phyloP scores from a whole-genome alignment of 2,113 vertebrate genomes.

The Clarias gariepinus region DNA sequence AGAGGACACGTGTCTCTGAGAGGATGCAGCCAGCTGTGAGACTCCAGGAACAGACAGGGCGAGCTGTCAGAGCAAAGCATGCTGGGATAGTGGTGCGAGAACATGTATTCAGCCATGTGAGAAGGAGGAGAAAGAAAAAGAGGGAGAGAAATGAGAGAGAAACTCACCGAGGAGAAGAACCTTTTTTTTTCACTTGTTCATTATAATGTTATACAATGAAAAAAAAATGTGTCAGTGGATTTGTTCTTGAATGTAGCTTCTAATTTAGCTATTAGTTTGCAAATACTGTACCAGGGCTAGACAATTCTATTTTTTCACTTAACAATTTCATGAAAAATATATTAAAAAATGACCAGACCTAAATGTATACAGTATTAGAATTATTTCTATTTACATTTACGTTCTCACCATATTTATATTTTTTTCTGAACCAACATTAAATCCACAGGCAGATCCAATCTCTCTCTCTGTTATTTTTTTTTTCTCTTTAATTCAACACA shows the following conservation, averaged over 20 bases:
- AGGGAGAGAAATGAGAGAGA: neutral
- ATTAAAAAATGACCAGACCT: neutral
- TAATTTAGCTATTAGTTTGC: neutral
- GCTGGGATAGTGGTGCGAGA: constrained; percentile 34
- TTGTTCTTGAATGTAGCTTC: neutral
- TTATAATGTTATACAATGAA: neutral
- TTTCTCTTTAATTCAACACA: neutral
- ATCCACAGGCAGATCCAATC: neutral
- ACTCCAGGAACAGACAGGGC: constrained; percentile 47
- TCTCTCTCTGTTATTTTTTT: neutral
- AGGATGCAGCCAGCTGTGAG: constrained; percentile 45
- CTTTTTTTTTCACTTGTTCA: neutral
- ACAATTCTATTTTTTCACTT: too few species aligned
- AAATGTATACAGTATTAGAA: too few species aligned
- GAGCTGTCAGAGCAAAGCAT: constrained; percentile 47
- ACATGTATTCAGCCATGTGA: constrained; percentile 35
- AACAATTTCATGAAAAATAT: neutral
- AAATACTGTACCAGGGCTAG: neutral
- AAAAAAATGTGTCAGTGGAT: neutral
- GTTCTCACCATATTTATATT: neutral
- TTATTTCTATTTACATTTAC: too few species aligned
- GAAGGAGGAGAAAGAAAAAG: constrained; percentile 2
- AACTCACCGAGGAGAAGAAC: neutral
- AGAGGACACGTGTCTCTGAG: constrained; percentile 49
- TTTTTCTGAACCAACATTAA: neutral